Percentiles rank a stretch among this genome's conserved stretches.
Evolutionary conservation across 2,113 vertebrate species (phyloP).

Genomic region (Merops nubicus): DNA sequence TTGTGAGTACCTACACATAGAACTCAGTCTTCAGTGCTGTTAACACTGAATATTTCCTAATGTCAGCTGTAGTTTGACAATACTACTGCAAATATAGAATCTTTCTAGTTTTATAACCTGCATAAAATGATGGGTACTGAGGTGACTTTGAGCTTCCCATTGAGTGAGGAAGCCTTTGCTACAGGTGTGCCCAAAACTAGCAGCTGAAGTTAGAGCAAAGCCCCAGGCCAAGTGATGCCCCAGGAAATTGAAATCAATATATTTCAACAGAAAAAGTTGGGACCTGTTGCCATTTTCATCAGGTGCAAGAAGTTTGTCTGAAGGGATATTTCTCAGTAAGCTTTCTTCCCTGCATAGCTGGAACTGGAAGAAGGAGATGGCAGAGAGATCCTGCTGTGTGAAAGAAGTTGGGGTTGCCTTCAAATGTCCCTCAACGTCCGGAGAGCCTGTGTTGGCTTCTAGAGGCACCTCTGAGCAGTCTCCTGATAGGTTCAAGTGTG

Average conservation of each 20-base stretch:
- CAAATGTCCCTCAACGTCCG: neutral
- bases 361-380: slow-evolving; percentile 78
- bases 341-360: slow-evolving; percentile 80
- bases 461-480: neutral
- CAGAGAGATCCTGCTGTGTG: slow-evolving; percentile 20
- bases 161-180: neutral
- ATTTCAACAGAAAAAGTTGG: neutral
- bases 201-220: neutral
- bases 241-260: neutral
- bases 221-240: neutral
- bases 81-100: accelerated
- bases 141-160: neutral
- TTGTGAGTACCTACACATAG: neutral
- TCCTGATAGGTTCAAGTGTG: neutral
- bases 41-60: neutral
- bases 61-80: neutral
- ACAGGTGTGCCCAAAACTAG: neutral
- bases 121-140: neutral
- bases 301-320: slow-evolving; percentile 60
- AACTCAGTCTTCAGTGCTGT: neutral
- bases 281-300: slow-evolving; percentile 78
- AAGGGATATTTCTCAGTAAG: slow-evolving; percentile 61
- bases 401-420: neutral
- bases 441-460: neutral
- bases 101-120: accelerated